These are phyloP conservation scores for Lacerta bilineata DNA, from an alignment of 2,797 vertebrate genomes.

Conservation along the genomic window DNA sequence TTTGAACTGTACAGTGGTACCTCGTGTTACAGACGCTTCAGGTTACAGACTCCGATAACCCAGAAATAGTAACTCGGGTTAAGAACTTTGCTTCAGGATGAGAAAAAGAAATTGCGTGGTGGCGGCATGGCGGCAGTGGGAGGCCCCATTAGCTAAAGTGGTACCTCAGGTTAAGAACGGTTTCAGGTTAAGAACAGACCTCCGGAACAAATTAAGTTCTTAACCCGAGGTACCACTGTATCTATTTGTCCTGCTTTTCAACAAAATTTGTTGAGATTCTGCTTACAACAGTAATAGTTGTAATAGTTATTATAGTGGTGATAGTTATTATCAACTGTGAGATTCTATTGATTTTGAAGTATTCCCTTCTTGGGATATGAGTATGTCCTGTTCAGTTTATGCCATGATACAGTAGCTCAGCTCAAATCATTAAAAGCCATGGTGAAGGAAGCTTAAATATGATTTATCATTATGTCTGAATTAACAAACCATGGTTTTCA, in stretches of 20 bases:
- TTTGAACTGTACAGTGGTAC: too few relatives aligned
- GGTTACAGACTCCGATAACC: too few relatives aligned
- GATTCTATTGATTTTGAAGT: background rate
- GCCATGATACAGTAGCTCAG: background rate
- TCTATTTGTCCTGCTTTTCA: background rate
- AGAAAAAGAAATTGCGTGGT: too few relatives aligned
- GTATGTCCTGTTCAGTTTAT: background rate
- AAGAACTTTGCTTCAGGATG: too few relatives aligned
- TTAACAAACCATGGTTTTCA: background rate
- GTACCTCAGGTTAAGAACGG: too few relatives aligned
- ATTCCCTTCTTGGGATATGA: background rate
- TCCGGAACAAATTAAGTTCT: too few relatives aligned
- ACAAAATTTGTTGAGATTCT: background rate
- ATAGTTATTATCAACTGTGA: background rate
- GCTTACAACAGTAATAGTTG: background rate
- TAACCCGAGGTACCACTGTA: too few relatives aligned
- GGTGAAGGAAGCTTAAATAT: background rate
- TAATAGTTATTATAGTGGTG: background rate
- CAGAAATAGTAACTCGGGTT: too few relatives aligned
- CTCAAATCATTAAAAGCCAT: background rate
- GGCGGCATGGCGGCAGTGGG: too few relatives aligned
- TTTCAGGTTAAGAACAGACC: too few relatives aligned
- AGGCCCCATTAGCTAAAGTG: too few relatives aligned
- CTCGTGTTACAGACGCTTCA: too few relatives aligned
- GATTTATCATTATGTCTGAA: background rate